These are phyloP conservation scores for Deilephila porcellus DNA, from an alignment of 2,888 invertebrate species.

Conservation along the genomic window DNA sequence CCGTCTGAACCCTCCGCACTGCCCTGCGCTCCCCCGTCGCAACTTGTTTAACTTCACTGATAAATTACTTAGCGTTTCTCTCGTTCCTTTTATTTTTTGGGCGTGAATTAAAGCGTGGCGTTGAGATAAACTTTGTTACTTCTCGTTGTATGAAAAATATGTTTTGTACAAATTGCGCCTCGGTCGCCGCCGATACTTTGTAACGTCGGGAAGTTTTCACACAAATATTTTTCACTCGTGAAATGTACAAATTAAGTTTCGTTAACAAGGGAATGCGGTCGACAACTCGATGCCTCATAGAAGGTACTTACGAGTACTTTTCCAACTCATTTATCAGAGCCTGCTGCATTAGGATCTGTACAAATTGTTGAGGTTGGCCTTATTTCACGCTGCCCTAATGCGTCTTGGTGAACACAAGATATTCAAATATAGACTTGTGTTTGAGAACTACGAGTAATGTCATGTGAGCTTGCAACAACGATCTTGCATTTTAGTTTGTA, in stretches of 20 bases:
- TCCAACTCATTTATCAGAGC: no score
- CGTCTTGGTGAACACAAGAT: no score
- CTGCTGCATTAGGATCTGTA: no score
- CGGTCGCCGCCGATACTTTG: neutral
- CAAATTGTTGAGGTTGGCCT: no score
- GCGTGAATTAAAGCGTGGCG: slow-evolving; percentile 21
- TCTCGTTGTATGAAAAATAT: slow-evolving; percentile 23
- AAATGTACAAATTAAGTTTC: slow-evolving; percentile 23
- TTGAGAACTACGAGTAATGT: no score
- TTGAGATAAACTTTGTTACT: slow-evolving; percentile 19
- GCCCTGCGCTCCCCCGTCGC: neutral
- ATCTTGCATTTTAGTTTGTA: no score
- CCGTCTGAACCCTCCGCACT: neutral
- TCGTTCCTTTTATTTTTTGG: slow-evolving; percentile 17
- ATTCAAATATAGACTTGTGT: no score
- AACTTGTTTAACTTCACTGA: slow-evolving; percentile 20
- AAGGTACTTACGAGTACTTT: no score
- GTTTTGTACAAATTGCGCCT: slow-evolving; percentile 21
- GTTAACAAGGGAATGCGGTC: slow-evolving; percentile 12
- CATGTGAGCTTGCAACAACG: no score
- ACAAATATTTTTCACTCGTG: slow-evolving; percentile 19
- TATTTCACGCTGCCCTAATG: no score
- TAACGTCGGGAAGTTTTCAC: slow-evolving; percentile 22
- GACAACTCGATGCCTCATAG: slow-evolving; percentile 4
- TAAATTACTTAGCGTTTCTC: slow-evolving; percentile 23